phyloP scores from a whole-genome alignment of 1,140 invertebrate species.

The Ips nitidus region DNA sequence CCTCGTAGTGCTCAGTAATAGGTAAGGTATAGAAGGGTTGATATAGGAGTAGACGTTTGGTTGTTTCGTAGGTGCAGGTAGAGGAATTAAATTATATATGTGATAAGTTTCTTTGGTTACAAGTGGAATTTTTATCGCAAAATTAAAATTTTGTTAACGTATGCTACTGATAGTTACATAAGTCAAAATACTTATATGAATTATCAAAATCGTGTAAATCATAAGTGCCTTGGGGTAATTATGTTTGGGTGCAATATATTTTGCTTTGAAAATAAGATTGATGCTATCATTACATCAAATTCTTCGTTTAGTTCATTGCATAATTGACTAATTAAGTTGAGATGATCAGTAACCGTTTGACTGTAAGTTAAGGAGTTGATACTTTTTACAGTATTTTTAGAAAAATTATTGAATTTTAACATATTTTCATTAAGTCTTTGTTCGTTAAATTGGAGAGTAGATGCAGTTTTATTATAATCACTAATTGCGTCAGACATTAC shows the following conservation, averaged over 20 bases:
- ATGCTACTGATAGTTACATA: constrained; percentile 9
- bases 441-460: too few species aligned
- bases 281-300: not conserved
- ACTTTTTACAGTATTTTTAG: too few species aligned
- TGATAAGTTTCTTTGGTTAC: constrained; percentile 5
- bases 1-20: constrained; percentile 23
- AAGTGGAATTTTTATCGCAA: constrained; percentile 19
- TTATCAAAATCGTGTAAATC: constrained; percentile 6
- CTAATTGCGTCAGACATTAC: too few species aligned
- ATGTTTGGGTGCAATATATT: constrained; percentile 32
- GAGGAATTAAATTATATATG: constrained; percentile 16
- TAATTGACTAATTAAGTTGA: constrained; percentile 23
- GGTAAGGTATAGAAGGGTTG: constrained; percentile 16
- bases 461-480: too few species aligned
- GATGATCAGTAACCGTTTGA: constrained; percentile 10
- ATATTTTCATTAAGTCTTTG: too few species aligned
- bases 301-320: constrained; percentile 9
- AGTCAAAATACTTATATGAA: constrained; percentile 15
- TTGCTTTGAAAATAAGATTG: constrained; percentile 35
- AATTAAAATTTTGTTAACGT: constrained; percentile 8
- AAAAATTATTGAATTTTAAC: too few species aligned
- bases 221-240: constrained; percentile 9
- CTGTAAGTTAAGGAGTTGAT: too few species aligned
- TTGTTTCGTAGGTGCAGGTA: not conserved
- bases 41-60: constrained; percentile 21